Evolutionary conservation across 2,797 vertebrate genomes (phyloP).

Genomic region (Telmatherina bonti): DNA sequence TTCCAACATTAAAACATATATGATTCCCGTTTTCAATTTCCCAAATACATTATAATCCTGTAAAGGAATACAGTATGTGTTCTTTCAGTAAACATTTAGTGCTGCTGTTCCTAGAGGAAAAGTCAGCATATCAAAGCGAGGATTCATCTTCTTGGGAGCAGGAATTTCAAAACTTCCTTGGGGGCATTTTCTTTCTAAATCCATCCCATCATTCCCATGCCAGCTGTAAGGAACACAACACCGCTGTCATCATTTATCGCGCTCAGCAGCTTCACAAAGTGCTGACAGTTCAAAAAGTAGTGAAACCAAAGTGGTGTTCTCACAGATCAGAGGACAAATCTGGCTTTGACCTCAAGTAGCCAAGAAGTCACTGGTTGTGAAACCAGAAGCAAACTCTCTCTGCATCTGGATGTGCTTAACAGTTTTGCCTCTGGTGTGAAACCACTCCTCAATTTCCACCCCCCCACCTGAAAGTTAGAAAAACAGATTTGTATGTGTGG

Average conservation of each 20-base stretch:
- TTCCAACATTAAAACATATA: neutral
- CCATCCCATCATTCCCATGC: slow-evolving; percentile 14
- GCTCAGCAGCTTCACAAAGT: slow-evolving; percentile 13
- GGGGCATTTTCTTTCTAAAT: neutral
- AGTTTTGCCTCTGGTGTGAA: slow-evolving; percentile 16
- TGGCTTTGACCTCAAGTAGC: slow-evolving; percentile 21
- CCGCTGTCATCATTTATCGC: slow-evolving; percentile 35
- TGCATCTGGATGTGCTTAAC: slow-evolving; percentile 29
- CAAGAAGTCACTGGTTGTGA: neutral
- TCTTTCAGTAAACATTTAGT: neutral
- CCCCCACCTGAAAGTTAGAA: slow-evolving; percentile 21
- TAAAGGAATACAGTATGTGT: too few relatives aligned
- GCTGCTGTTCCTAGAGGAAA: neutral
- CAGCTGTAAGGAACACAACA: slow-evolving; percentile 8
- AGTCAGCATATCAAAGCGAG: neutral
- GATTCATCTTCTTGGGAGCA: neutral
- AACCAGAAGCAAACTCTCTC: slow-evolving; percentile 9
- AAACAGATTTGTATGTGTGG: slow-evolving; percentile 30
- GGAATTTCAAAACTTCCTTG: neutral
- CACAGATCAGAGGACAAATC: slow-evolving; percentile 19
- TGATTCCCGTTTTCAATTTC: neutral
- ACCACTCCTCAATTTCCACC: slow-evolving; percentile 22
- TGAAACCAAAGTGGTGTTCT: slow-evolving; percentile 14
- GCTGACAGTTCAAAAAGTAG: slow-evolving; percentile 13
- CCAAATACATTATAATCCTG: neutral